phyloP scores from a whole-genome alignment of 2,797 vertebrate genomes.

The Melanotaenia trifasciata region DNA sequence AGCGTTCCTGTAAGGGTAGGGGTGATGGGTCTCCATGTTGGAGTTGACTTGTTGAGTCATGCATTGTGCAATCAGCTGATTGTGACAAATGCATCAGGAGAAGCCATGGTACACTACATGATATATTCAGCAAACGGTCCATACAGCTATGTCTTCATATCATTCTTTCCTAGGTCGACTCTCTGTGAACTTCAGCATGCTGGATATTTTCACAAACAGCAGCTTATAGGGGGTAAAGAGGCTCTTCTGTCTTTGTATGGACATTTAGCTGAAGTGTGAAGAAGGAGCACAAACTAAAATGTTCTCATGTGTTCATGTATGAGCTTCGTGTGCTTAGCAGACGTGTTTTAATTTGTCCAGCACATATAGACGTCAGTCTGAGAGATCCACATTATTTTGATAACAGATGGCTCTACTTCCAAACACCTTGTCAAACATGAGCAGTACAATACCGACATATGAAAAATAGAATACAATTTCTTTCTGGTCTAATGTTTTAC shows the following conservation, averaged over 20 bases:
- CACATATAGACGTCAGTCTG: slow-evolving; percentile 4
- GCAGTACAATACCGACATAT: neutral
- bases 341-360: neutral
- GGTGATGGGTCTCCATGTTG: slow-evolving; percentile 19
- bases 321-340: neutral
- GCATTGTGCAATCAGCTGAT: slow-evolving; percentile 25
- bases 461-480: no score
- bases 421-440: neutral
- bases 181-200: slow-evolving; percentile 40
- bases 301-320: neutral
- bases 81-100: slow-evolving; percentile 36
- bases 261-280: no score
- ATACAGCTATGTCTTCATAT: slow-evolving; percentile 13
- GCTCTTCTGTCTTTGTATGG: slow-evolving; percentile 8
- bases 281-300: neutral
- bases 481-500: no score
- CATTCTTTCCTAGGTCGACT: slow-evolving; percentile 17
- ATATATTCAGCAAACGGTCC: slow-evolving; percentile 34
- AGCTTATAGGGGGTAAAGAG: slow-evolving; percentile 53
- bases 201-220: slow-evolving; percentile 51
- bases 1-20: slow-evolving; percentile 13
- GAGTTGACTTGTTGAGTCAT: slow-evolving; percentile 35
- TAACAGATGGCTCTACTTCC: slow-evolving; percentile 63
- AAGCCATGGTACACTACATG: slow-evolving; percentile 20
- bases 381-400: slow-evolving; percentile 33